Evolutionary conservation across 2,888 invertebrate genomes (phyloP), one percentile per base, ranked within the genome.

Genomic region (Cantharis nigra): DNA sequence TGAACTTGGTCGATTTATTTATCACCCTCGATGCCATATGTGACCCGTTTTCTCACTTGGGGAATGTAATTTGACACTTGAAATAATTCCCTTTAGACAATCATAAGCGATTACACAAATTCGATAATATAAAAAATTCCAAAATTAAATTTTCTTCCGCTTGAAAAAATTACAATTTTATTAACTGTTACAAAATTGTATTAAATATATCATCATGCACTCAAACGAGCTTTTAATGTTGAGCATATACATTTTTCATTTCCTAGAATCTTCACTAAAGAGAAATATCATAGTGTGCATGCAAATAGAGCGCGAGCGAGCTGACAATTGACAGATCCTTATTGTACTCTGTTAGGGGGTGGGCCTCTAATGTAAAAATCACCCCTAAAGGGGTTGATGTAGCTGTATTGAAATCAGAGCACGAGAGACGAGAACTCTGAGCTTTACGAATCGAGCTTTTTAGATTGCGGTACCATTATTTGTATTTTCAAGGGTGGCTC

Each of bases 301-400:
- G 84, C 84, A 85, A 85, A 85, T 85, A 85, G 84, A 85, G 83
- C 83, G 83, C 83, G 83, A 82, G 82, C 83, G 82, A 83, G 85
- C 84, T 86, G 84, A 87, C 87, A 86, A 87, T 87, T 87, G 86
- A 87, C 86, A 85, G 86, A 87, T 86, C 86, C 86, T 87, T 86
- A 87, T 87, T 87, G 86, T 87, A 83, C 82, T 77, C 71, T 70
- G 78, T 70, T 74, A n/a, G 80, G 78, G 81, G 80, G 79, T 76
- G 82, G 80, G 80, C 75, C 80, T 82, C 82, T 83, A 84, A 86
- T 85, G 86, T 84, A 87, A 87, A 87, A 87, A 86, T 86, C 87
- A 82, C 83, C 85, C 86, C 83, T 77, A 81, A 85, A 85, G 85
- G 86, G 85, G 85, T 85, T 85, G 84, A 83, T 84, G 84, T 81